Percentiles rank a stretch among this genome's conserved stretches.
phyloP scores from a whole-genome alignment of 2,113 vertebrate genomes.

The Dendrocopos noguchii region DNA sequence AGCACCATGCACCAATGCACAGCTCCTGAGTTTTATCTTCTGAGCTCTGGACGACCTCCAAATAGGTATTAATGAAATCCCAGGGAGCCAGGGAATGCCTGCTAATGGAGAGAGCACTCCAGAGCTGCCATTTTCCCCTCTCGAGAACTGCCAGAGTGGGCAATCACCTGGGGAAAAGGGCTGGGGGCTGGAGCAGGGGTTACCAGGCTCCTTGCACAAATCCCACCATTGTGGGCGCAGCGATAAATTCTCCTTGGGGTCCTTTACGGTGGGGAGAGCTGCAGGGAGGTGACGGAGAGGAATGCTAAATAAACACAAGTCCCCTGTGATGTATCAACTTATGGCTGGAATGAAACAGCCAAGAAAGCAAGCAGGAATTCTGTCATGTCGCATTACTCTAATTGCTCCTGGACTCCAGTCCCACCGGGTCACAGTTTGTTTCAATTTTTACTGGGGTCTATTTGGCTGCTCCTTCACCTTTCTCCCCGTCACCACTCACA shows the following conservation, averaged over 20 bases:
- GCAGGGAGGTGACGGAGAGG: conserved; percentile 39
- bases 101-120: not conserved
- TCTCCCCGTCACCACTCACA: conserved; percentile 16
- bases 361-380: conserved; percentile 42
- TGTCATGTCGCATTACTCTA: conserved; percentile 58
- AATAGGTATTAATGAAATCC: not conserved
- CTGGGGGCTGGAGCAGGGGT: not conserved
- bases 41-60: not conserved
- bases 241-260: not conserved
- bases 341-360: conserved; percentile 42
- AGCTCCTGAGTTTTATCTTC: not conserved
- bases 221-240: not conserved
- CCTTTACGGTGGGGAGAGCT: not conserved
- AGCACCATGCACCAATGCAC: not conserved
- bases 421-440: conserved; percentile 37
- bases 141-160: not conserved
- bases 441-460: conserved; percentile 26
- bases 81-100: not conserved
- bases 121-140: not conserved
- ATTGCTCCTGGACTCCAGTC: conserved; percentile 36
- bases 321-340: conserved; percentile 54
- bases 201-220: not conserved
- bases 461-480: conserved; percentile 40
- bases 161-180: not conserved
- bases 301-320: conserved; percentile 56